Conservation (phyloP, 1,140 invertebrate genomes). For the Rhizoglyphus robini region DNA sequence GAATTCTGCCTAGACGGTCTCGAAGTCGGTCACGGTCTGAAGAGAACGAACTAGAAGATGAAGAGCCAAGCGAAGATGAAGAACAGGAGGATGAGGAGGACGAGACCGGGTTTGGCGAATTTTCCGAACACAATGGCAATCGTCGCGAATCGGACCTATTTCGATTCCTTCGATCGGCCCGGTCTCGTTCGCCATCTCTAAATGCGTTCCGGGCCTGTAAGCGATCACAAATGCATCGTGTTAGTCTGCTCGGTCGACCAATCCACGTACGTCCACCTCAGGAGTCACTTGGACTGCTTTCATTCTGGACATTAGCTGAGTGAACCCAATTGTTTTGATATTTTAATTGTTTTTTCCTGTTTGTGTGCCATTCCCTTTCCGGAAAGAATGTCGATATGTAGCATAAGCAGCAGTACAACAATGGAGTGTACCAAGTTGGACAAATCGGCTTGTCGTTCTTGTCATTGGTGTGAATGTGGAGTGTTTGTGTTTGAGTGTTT, state of each 20-base stretch:
- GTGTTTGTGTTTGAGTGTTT: no score
- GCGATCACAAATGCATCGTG: conserved; percentile 37
- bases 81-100: conserved; percentile 6
- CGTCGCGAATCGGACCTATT: conserved; percentile 14
- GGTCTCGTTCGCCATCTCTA: conserved; percentile 9
- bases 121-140: not conserved
- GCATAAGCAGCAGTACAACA: no score
- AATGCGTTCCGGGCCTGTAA: conserved; percentile 17
- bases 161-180: conserved; percentile 9
- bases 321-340: no score
- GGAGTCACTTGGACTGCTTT: no score
- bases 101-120: not conserved
- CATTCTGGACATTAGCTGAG: no score
- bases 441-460: no score
- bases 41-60: not conserved
- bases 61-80: not conserved
- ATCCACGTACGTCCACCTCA: conserved; percentile 51
- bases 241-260: conserved; percentile 75
- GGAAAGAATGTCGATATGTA: no score
- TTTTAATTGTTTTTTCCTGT: no score
- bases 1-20: not conserved
- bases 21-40: not conserved
- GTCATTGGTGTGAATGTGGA: no score
- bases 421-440: no score
- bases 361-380: no score